Base-by-base conservation (phyloP, 2,113 vertebrate genomes). In the Epinephelus cyanopodus region DNA sequence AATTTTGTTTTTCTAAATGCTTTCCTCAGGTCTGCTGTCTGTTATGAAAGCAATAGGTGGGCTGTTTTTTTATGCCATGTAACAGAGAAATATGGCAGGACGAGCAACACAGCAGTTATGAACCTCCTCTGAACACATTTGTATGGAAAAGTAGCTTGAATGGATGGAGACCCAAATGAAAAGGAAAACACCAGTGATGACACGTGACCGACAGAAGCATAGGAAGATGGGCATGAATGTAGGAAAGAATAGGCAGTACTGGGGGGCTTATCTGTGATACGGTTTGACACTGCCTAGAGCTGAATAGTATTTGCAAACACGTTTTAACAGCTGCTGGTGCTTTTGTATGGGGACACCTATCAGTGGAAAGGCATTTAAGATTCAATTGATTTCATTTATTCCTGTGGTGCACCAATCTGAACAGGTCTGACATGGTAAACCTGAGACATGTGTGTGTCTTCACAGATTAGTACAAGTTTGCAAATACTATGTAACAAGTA, bases 71-170 rank as follows among this genome's bases (percentile, higher is more conserved):
- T 73, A 54, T 64, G 65, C 50, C 42, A 79, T 70, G 47, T 69
- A 83, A 86, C 68, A 84, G 47, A 85, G 50, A 87, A 77, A 80
- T 90, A 89, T 75, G 79, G 18, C 71, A 57, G 47, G 74, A 85
- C 23, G 39, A 80, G 61, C 48, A 58, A 83, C 67, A 79, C 50
- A 74, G 74, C 63, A 77, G 54, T 60, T 52, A 77, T 70, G 73
- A 88, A 87, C 91, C 85, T 90, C 82, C 58, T 84, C 57, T 37
- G 61, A 84, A 78, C 70, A 92, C 92, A 95, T 94, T 94, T 95
- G 94, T 93, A 93, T 93, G 87, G 83, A 93, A 93, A 94, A 95
- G 92, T 76, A 93, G 90, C 92, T 80, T 58, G 63, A 77, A 89
- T 79, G 70, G 48, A 87, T 60, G 68, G 53, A 86, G 87, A 81